Percentiles rank a stretch among this genome's conserved stretches.
These are phyloP conservation scores for Calosoma granatense DNA, from an alignment of 1,140 invertebrate genomes.

Conservation along the genomic window DNA sequence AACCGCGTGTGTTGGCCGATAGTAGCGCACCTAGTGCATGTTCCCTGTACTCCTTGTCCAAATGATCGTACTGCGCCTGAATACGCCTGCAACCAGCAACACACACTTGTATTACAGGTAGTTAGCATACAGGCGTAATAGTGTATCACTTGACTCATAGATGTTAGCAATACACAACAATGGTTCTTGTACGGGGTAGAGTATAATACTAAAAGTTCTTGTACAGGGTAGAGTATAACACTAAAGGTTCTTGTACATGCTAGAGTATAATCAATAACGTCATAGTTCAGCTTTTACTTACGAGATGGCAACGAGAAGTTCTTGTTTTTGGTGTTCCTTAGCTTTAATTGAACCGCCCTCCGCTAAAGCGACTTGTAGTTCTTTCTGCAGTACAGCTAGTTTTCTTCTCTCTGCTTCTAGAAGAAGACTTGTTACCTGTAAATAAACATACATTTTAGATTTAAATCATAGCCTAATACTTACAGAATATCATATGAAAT, in stretches of 20 bases:
- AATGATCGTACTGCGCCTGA: slow-evolving; percentile 58
- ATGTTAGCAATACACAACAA: neutral
- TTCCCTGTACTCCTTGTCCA: slow-evolving; percentile 58
- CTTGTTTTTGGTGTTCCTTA: slow-evolving; percentile 57
- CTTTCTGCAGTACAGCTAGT: slow-evolving; percentile 51
- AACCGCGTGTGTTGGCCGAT: slow-evolving; percentile 49
- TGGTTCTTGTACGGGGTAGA: neutral
- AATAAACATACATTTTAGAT: slow-evolving; percentile 23
- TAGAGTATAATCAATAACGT: neutral
- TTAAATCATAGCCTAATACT: too few species aligned
- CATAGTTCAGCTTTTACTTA: slow-evolving; percentile 38
- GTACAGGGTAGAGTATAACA: too few species aligned
- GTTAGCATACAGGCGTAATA: slow-evolving; percentile 12
- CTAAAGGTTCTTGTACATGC: too few species aligned
- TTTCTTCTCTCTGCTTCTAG: slow-evolving; percentile 57
- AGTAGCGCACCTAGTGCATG: slow-evolving; percentile 56
- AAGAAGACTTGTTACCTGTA: slow-evolving; percentile 56
- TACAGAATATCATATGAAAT: too few species aligned
- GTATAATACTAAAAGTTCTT: neutral
- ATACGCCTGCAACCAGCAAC: slow-evolving; percentile 48
- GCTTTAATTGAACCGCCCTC: slow-evolving; percentile 55
- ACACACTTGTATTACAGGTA: neutral
- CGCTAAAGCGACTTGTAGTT: slow-evolving; percentile 49
- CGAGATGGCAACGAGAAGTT: slow-evolving; percentile 55
- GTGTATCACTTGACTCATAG: neutral